A percentile compares a stretch with the other conserved stretches of the same genome.
Conservation (phyloP, 2,113 vertebrate species). For the Chloebia gouldiae region DNA sequence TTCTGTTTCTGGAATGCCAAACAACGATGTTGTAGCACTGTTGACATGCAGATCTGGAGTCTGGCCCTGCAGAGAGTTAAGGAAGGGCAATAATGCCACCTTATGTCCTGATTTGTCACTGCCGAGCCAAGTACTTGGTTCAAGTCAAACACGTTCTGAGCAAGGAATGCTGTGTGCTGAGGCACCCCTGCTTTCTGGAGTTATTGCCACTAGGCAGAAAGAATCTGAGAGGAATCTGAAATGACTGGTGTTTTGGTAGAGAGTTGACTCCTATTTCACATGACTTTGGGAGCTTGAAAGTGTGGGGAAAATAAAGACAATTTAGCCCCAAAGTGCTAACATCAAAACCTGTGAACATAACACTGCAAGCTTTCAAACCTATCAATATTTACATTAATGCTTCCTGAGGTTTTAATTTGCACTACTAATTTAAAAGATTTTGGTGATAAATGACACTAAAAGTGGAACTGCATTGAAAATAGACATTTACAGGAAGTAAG, state of each 20-base stretch:
- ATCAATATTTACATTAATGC: not conserved
- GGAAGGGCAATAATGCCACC: constrained; percentile 67
- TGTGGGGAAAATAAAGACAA: not conserved
- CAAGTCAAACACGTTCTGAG: not conserved
- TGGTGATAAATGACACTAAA: not conserved
- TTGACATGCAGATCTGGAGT: not conserved
- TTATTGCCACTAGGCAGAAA: not conserved
- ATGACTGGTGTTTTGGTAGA: not conserved
- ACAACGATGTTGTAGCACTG: not conserved
- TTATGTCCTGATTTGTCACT: constrained; percentile 67
- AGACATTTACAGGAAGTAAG: not conserved
- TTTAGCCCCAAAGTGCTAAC: not conserved
- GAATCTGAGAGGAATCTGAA: not conserved
- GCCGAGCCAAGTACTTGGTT: not conserved
- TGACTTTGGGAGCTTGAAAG: not conserved
- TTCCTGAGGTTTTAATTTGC: not conserved
- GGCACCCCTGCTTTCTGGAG: not conserved
- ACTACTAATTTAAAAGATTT: not conserved
- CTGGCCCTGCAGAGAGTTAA: not conserved
- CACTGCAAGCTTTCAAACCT: not conserved
- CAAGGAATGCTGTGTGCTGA: not conserved
- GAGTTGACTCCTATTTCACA: not conserved
- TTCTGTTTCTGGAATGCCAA: constrained; percentile 1
- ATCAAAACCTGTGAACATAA: not conserved
- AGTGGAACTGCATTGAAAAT: not conserved